Evolutionary conservation across 2,888 invertebrate genomes (phyloP).

Genomic region (Eupithecia pulchellata): DNA sequence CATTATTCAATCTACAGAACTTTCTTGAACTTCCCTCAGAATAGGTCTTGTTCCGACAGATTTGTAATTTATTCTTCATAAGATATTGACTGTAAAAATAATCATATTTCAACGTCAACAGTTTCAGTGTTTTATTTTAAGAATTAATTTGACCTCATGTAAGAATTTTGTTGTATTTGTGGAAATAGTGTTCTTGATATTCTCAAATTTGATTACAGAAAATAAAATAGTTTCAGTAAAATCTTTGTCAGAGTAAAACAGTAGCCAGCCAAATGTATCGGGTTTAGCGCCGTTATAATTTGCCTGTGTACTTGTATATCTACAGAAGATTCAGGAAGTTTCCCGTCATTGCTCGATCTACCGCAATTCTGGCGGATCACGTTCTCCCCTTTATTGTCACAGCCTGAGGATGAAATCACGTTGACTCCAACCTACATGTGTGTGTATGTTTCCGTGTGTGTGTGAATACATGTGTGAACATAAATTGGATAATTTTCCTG

Average conservation of each 20-base stretch:
- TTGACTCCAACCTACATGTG: not conserved
- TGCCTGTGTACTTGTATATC: conserved; percentile 23
- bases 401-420: conserved; percentile 12
- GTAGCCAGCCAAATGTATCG: conserved; percentile 29
- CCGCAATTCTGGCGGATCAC: conserved; percentile 36
- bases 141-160: too few species aligned
- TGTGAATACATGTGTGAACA: not conserved
- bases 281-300: conserved; percentile 36
- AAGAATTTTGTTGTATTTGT: too few species aligned
- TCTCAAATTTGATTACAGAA: not conserved
- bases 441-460: not conserved
- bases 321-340: conserved; percentile 44
- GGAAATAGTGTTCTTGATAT: too few species aligned
- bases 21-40: not conserved
- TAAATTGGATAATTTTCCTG: conserved; percentile 3
- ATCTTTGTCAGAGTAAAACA: not conserved
- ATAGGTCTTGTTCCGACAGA: not conserved
- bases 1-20: conserved; percentile 36
- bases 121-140: too few species aligned
- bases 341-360: conserved; percentile 53
- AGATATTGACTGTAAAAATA: not conserved
- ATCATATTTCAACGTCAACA: too few species aligned
- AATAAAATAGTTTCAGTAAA: not conserved
- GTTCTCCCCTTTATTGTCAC: conserved; percentile 37
- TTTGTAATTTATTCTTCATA: not conserved